Conservation (phyloP, 2,797 vertebrate genomes). For the Poecilia velifera region DNA sequence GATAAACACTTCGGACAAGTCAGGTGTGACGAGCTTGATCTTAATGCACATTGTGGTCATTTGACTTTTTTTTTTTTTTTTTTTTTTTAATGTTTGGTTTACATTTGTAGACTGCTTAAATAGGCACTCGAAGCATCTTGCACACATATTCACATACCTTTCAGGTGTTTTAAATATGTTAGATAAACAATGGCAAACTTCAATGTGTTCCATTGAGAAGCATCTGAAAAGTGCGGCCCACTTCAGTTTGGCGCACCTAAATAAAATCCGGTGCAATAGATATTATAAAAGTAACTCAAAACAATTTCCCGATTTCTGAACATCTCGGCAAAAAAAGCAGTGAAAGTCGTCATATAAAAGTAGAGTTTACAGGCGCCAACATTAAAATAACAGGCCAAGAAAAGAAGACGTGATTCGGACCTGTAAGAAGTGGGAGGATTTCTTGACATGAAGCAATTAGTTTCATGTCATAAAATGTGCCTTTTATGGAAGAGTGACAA, state of each 20-base stretch:
- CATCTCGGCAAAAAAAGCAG: background rate
- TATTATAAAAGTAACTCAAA: background rate
- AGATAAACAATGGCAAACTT: background rate
- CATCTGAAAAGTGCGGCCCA: background rate
- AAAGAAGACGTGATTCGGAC: background rate
- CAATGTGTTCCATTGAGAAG: background rate
- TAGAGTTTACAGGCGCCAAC: background rate
- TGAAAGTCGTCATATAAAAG: background rate
- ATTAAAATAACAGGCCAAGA: background rate
- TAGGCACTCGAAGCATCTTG: background rate
- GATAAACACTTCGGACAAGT: conserved; percentile 51
- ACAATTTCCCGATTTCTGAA: background rate
- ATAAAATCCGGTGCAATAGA: background rate
- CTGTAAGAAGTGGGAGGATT: background rate
- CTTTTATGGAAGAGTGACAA: background rate
- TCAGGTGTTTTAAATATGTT: background rate
- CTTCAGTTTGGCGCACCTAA: background rate
- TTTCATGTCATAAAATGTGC: background rate
- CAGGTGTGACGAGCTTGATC: conserved; percentile 69
- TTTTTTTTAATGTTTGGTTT: background rate
- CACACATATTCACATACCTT: background rate
- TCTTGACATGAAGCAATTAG: background rate
- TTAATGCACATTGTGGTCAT: conserved; percentile 31
- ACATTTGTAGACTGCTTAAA: conserved; percentile 4
- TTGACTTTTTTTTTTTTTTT: conserved; percentile 8